Percentiles rank a stretch among this genome's conserved stretches.
These are phyloP conservation scores for Zoanthus sociatus DNA, from an alignment of 92 coral and sea anemone species.

Conservation along the genomic window DNA sequence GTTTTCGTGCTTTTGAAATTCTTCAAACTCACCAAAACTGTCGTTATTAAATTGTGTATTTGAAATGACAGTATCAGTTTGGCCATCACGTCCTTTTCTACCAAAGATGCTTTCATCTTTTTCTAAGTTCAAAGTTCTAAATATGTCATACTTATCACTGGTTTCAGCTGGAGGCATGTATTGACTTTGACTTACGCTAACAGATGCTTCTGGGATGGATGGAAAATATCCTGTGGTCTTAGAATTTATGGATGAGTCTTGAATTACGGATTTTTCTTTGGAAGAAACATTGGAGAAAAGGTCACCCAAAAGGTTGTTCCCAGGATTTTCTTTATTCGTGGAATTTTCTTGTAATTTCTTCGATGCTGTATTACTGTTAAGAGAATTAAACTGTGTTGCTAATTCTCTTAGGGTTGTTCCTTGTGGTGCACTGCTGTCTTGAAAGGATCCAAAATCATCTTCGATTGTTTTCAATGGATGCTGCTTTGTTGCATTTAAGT, in stretches of 20 bases:
- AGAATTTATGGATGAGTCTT: neutral
- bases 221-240: neutral
- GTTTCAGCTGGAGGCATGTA: neutral
- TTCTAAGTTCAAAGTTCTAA: conserved; percentile 58
- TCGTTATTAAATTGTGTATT: conserved; percentile 50
- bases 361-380: conserved; percentile 7
- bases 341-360: neutral
- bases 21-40: conserved; percentile 82
- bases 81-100: conserved; percentile 20
- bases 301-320: neutral
- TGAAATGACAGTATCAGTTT: neutral
- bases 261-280: neutral
- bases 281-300: neutral
- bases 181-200: neutral
- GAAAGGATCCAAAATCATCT: conserved; percentile 67
- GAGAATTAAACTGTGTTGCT: conserved; percentile 17
- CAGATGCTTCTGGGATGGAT: neutral
- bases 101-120: conserved; percentile 48
- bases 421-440: conserved; percentile 45
- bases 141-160: conserved; percentile 70
- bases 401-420: conserved; percentile 33
- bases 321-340: neutral
- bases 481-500: neutral
- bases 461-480: conserved; percentile 25
- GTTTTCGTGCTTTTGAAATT: conserved; percentile 40